Evolutionary conservation across 2,797 vertebrate genomes (phyloP).

Genomic region (Parambassis ranga): DNA sequence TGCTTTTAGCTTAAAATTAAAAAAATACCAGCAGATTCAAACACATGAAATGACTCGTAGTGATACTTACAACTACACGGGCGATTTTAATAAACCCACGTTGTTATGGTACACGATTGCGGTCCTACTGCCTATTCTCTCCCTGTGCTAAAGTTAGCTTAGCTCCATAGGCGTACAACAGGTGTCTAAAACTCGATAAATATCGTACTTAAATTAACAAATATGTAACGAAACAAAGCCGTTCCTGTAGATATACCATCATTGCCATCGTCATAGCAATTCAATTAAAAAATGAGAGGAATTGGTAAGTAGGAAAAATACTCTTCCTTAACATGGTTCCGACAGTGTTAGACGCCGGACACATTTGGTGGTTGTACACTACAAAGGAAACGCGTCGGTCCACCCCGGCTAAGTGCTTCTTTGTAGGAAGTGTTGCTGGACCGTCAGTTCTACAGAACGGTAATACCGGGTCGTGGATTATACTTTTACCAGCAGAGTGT

Average conservation of each 20-base stretch:
- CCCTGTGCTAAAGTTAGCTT: neutral
- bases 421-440: slow-evolving; percentile 17
- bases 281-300: too few relatives aligned
- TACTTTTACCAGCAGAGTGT: neutral
- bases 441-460: neutral
- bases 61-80: slow-evolving; percentile 26
- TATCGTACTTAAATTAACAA: neutral
- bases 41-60: neutral
- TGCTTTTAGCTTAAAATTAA: neutral
- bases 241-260: too few relatives aligned
- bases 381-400: neutral
- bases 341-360: slow-evolving; percentile 25
- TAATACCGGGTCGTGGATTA: neutral
- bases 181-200: neutral
- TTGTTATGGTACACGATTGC: slow-evolving; percentile 25
- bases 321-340: slow-evolving; percentile 50
- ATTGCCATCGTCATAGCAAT: too few relatives aligned
- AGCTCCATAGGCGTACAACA: slow-evolving; percentile 36
- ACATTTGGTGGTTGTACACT: slow-evolving; percentile 54
- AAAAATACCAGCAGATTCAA: neutral
- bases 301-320: too few relatives aligned
- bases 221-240: too few relatives aligned
- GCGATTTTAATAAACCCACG: slow-evolving; percentile 30
- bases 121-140: slow-evolving; percentile 26
- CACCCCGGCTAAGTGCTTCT: neutral